Evolutionary conservation across 2,113 vertebrate species (phyloP).

Genomic region (Acanthisitta chloris): DNA sequence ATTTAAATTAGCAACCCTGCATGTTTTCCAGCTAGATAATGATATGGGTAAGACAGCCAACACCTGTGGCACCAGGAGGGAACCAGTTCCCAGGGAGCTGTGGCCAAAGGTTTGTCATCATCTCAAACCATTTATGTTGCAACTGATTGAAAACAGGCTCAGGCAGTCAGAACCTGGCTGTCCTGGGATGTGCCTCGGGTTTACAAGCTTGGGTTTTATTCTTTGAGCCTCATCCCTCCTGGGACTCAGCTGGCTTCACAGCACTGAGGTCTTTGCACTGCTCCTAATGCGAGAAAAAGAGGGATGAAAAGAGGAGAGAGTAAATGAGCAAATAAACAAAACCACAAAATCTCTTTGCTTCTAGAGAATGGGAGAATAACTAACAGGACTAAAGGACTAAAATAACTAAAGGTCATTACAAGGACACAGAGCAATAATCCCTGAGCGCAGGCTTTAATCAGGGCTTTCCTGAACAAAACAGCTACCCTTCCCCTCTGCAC

Average conservation of each 20-base stretch:
- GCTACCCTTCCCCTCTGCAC: neutral
- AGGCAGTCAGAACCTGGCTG: neutral
- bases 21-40: constrained; percentile 37
- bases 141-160: neutral
- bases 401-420: neutral
- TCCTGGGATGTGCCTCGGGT: neutral
- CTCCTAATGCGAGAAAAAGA: neutral
- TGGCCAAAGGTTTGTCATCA: constrained; percentile 8
- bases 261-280: accelerated
- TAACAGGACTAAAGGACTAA: neutral
- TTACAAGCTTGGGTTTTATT: neutral
- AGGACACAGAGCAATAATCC: neutral
- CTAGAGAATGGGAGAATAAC: neutral
- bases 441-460: neutral
- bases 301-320: neutral
- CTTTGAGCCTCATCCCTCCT: neutral
- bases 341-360: neutral
- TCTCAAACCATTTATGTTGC: constrained; percentile 10
- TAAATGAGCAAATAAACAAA: neutral
- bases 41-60: constrained; percentile 3
- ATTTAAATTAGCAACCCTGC: constrained; percentile 53
- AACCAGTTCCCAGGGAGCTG: neutral
- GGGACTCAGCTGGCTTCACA: neutral
- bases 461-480: neutral
- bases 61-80: constrained; percentile 17